These are phyloP conservation scores for Myotis davidii DNA, from an alignment of 2,113 vertebrate genomes.

Conservation along the genomic window DNA sequence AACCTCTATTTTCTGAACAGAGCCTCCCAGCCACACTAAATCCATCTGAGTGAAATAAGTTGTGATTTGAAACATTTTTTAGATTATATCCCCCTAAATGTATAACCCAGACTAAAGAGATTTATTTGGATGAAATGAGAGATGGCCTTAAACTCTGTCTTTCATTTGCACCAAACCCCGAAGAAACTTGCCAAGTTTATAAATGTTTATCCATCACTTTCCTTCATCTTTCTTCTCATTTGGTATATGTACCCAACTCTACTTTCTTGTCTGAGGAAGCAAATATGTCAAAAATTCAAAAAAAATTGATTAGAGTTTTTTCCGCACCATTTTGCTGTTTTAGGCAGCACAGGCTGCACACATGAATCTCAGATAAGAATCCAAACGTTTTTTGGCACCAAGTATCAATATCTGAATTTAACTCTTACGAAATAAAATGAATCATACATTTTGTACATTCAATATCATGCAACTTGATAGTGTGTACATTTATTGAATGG, in stretches of 20 bases:
- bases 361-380: conserved; percentile 10
- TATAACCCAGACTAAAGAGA: conserved; percentile 10
- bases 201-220: neutral
- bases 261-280: neutral
- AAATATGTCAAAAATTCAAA: neutral
- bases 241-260: neutral
- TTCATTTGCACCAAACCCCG: neutral
- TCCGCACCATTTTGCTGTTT: neutral
- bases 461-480: neutral
- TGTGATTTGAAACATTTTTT: conserved; percentile 4
- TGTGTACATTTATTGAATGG: neutral
- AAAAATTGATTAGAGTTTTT: neutral
- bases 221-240: neutral
- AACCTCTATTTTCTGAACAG: conserved; percentile 47
- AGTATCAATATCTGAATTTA: neutral
- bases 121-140: conserved; percentile 58
- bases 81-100: conserved; percentile 3
- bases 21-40: conserved; percentile 24
- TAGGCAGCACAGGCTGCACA: neutral
- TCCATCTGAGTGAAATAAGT: conserved; percentile 5
- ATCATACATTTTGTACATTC: neutral
- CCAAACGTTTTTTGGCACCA: neutral
- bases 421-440: neutral
- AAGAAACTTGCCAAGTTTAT: conserved; percentile 27
- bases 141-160: neutral